phyloP scores from a whole-genome alignment of 2,888 invertebrate genomes.

The Hirtodrosophila confusa region DNA sequence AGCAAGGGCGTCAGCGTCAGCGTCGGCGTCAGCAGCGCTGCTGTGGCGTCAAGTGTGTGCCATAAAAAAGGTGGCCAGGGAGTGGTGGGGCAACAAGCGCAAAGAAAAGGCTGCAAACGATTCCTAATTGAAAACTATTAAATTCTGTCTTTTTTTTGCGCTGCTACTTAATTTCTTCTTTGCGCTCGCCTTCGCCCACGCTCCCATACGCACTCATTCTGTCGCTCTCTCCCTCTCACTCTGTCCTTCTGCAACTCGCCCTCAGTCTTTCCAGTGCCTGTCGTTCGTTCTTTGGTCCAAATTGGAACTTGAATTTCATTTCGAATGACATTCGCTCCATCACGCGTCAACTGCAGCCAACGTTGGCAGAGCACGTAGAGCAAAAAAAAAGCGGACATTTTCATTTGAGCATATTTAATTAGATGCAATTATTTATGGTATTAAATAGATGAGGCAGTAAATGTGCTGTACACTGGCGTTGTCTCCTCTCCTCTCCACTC shows the following conservation, averaged over 20 bases:
- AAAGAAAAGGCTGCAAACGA: slow-evolving; percentile 82
- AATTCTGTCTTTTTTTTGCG: slow-evolving; percentile 67
- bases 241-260: slow-evolving; percentile 6
- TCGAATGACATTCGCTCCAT: slow-evolving; percentile 84
- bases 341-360: slow-evolving; percentile 83
- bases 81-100: slow-evolving; percentile 9
- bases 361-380: slow-evolving; percentile 67
- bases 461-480: slow-evolving; percentile 75
- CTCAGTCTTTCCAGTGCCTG: slow-evolving; percentile 29
- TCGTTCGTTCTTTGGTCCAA: slow-evolving; percentile 64
- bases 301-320: slow-evolving; percentile 83
- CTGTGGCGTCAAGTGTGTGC: slow-evolving; percentile 60
- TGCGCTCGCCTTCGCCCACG: slow-evolving; percentile 20
- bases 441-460: slow-evolving; percentile 84
- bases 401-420: slow-evolving; percentile 84
- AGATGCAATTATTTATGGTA: slow-evolving; percentile 84
- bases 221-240: slow-evolving; percentile 12
- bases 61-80: slow-evolving; percentile 29
- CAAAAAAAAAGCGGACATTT: slow-evolving; percentile 80
- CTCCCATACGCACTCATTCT: slow-evolving; percentile 3
- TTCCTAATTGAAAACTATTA: slow-evolving; percentile 84
- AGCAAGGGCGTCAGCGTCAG: slow-evolving; percentile 24
- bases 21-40: slow-evolving; percentile 10
- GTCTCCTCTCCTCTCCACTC: slow-evolving; percentile 12
- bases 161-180: slow-evolving; percentile 65